These are phyloP conservation scores for Phyllotreta cruciferae DNA, from an alignment of 2,888 invertebrate genomes.

Conservation along the genomic window DNA sequence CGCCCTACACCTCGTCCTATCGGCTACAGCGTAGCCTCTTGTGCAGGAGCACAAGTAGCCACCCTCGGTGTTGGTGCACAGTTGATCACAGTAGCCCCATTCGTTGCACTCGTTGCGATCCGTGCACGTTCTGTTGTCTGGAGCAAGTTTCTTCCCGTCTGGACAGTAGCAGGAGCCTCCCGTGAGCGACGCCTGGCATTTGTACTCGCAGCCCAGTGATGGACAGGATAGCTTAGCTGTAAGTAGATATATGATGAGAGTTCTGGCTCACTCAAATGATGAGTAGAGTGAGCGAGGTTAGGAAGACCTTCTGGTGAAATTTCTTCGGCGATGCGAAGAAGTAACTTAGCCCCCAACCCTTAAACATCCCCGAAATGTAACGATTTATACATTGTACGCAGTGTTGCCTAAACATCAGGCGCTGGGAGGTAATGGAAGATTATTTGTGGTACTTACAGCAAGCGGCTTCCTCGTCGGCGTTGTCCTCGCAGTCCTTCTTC, in stretches of 20 bases:
- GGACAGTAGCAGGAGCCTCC: conserved; percentile 93
- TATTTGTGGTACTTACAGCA: conserved; percentile 87
- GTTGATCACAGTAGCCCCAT: conserved; percentile 95
- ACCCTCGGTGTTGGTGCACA: conserved; percentile 87
- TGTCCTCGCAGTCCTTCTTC: conserved; percentile 88
- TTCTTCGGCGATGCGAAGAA: no score
- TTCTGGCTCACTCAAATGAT: no score
- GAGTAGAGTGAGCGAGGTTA: no score
- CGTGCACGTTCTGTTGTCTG: conserved; percentile 84
- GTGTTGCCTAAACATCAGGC: no score
- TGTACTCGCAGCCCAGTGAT: conserved; percentile 86
- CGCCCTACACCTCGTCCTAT: conserved; percentile 69
- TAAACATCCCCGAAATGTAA: no score
- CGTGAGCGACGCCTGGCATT: conserved; percentile 86
- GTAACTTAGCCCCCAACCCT: no score
- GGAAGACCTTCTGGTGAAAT: no score
- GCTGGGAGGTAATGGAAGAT: no score
- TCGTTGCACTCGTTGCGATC: conserved; percentile 92
- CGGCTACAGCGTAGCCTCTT: conserved; percentile 61
- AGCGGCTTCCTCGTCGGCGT: conserved; percentile 85
- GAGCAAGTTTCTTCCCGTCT: conserved; percentile 80
- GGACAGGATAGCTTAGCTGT: conserved; percentile 83
- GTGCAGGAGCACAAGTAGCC: conserved; percentile 86
- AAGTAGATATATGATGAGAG: no score
- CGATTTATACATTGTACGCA: no score